phyloP scores from a whole-genome alignment of 1,140 invertebrate species.

The Conus ventricosus region DNA sequence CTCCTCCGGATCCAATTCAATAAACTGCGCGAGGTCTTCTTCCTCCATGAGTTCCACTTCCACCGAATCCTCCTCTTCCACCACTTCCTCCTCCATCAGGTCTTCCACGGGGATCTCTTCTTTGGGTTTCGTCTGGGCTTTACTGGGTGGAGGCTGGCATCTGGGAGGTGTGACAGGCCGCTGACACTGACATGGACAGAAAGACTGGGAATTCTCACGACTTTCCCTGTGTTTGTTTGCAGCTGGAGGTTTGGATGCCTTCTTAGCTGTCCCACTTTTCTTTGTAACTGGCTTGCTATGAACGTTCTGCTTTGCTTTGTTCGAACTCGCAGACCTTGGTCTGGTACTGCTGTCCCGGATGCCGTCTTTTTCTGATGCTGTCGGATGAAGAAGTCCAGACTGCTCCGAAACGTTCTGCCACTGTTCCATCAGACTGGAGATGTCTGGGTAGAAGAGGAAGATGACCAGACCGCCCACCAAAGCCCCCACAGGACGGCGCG shows the following conservation, averaged over 20 bases:
- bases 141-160: not conserved
- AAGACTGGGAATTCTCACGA: not conserved
- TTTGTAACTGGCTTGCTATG: not conserved
- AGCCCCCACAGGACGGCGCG: conserved; percentile 23
- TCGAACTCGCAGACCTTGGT: not conserved
- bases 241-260: not conserved
- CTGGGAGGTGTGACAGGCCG: no score
- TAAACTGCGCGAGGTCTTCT: not conserved
- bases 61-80: conserved; percentile 24
- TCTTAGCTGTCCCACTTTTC: not conserved
- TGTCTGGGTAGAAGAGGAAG: conserved; percentile 45
- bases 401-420: not conserved
- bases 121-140: not conserved
- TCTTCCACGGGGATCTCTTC: not conserved
- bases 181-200: not conserved
- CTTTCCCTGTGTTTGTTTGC: not conserved
- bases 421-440: conserved; percentile 12
- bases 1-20: not conserved
- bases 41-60: conserved; percentile 33
- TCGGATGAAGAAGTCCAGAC: not conserved
- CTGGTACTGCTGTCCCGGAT: not conserved
- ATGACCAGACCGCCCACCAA: conserved; percentile 9
- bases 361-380: not conserved
- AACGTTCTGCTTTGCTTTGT: not conserved
- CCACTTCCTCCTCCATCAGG: not conserved